phyloP scores from a whole-genome alignment of 2,888 invertebrate species.

The Dryobota labecula region DNA sequence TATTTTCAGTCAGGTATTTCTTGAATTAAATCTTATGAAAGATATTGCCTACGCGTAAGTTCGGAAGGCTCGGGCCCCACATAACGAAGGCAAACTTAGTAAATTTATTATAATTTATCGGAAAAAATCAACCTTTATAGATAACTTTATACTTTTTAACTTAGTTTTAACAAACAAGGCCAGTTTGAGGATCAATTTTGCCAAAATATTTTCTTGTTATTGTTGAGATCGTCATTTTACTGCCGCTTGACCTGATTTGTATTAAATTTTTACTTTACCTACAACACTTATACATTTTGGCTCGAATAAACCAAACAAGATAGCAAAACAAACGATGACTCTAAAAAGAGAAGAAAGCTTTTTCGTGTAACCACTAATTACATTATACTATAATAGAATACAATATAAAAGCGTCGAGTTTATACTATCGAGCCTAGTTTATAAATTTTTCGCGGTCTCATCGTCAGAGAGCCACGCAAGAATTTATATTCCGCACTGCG shows the following conservation, averaged over 20 bases:
- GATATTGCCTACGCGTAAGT: conserved; percentile 61
- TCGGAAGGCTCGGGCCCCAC: conserved; percentile 45
- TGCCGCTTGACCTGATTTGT: conserved; percentile 20
- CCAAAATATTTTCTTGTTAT: conserved; percentile 56
- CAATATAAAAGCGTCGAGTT: conserved; percentile 45
- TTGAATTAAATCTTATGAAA: conserved; percentile 65
- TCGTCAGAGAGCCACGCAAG: conserved; percentile 80
- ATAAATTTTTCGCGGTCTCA: conserved; percentile 82
- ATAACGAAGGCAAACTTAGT: conserved; percentile 60
- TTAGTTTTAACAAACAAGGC: conserved; percentile 57
- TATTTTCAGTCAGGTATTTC: conserved; percentile 65
- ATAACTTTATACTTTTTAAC: conserved; percentile 60
- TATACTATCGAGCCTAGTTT: conserved; percentile 71
- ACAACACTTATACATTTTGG: conserved; percentile 3
- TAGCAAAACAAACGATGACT: conserved; percentile 25
- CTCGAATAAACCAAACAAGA: conserved; percentile 15
- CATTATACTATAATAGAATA: conserved; percentile 36
- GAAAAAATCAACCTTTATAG: conserved; percentile 60
- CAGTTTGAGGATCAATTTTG: conserved; percentile 36
- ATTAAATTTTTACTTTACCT: conserved; percentile 15
- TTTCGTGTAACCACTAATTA: conserved; percentile 57
- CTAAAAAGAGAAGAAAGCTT: conserved; percentile 42
- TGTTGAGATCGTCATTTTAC: conserved; percentile 29
- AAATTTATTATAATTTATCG: conserved; percentile 69
- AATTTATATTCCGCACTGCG: conserved; percentile 90